Evolutionary conservation across 1,140 invertebrate genomes (phyloP).

Genomic region (Lycorma delicatula): DNA sequence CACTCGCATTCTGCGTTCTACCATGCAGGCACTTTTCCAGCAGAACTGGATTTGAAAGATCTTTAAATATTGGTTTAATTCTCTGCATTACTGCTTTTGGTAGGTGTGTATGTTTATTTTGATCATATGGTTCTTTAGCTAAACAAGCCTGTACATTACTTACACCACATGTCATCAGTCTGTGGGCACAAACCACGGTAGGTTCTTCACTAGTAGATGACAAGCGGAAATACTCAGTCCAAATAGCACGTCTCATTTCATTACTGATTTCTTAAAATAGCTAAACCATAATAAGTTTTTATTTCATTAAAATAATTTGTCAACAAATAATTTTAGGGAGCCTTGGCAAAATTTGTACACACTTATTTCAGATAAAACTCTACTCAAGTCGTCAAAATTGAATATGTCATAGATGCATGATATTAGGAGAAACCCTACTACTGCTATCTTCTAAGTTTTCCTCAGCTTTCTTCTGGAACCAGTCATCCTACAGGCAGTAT

Average conservation of each 20-base stretch:
- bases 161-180: background rate
- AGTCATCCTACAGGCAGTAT: too few relatives aligned
- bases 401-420: too few relatives aligned
- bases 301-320: background rate
- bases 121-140: constrained; percentile 3
- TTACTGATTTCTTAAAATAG: background rate
- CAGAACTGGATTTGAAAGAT: constrained; percentile 14
- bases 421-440: too few relatives aligned
- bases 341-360: too few relatives aligned
- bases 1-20: constrained; percentile 25
- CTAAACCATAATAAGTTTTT: background rate
- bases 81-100: constrained; percentile 9
- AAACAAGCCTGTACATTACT: background rate
- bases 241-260: background rate
- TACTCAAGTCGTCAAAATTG: too few relatives aligned
- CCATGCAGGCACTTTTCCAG: constrained; percentile 20
- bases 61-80: constrained; percentile 21
- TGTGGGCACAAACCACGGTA: background rate
- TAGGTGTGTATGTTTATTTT: constrained; percentile 8
- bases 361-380: too few relatives aligned
- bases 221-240: background rate
- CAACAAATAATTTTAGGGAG: too few relatives aligned
- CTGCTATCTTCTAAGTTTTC: too few relatives aligned
- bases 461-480: too few relatives aligned
- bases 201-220: background rate